Conservation (phyloP, 2,888 invertebrate species). For the Eurois occulta region DNA sequence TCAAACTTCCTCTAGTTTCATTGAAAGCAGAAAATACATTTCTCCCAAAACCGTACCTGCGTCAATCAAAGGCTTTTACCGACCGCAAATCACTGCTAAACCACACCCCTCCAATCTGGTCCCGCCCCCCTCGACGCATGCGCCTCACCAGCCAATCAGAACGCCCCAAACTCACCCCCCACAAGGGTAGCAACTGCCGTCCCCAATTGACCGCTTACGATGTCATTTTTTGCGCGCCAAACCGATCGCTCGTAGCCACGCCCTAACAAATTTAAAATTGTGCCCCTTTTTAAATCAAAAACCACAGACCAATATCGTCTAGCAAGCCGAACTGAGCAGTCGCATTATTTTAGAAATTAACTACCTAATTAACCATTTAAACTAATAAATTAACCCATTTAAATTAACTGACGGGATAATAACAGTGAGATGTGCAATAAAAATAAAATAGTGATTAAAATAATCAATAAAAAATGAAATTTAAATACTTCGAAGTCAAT, state of each 20-base stretch:
- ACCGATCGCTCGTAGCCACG: conserved; percentile 86
- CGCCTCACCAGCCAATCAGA: conserved; percentile 81
- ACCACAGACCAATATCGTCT: conserved; percentile 79
- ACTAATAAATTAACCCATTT: conserved; percentile 68
- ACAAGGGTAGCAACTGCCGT: conserved; percentile 77
- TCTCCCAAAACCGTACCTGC: conserved; percentile 75
- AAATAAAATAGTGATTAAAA: conserved; percentile 50
- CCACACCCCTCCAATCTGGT: conserved; percentile 87
- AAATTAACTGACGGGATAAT: conserved; percentile 66
- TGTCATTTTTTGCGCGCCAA: conserved; percentile 88
- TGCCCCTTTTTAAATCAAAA: conserved; percentile 81
- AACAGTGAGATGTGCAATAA: conserved; percentile 56
- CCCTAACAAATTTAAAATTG: conserved; percentile 84
- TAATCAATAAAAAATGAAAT: conserved; percentile 48
- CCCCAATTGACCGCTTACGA: conserved; percentile 85
- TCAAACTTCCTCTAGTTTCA: neutral
- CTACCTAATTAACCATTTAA: conserved; percentile 62
- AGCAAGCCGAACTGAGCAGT: conserved; percentile 74
- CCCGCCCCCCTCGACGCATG: conserved; percentile 84
- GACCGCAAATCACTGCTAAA: conserved; percentile 89
- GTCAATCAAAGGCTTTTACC: conserved; percentile 86
- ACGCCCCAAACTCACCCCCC: conserved; percentile 71
- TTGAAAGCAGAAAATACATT: neutral
- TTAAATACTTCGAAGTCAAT: conserved; percentile 61
- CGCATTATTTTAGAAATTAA: conserved; percentile 66